Evolutionary conservation across 2,888 invertebrate genomes (phyloP), one percentile per base, ranked within the genome.

Genomic region (Epinotia nisella): DNA sequence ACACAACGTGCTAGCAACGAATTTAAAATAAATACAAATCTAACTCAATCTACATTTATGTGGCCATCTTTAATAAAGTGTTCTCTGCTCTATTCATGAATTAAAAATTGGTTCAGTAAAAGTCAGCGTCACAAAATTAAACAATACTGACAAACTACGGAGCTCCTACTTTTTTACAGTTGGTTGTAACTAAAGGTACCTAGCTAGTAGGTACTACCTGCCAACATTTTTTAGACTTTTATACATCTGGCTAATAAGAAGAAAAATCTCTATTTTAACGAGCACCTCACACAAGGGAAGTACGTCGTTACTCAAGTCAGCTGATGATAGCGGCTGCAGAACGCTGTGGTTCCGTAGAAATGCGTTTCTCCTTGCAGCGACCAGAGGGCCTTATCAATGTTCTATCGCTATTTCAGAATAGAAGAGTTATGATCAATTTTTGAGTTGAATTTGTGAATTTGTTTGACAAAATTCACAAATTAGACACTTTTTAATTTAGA

Each of bases 281-380:
- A 55, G 41, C 29, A 24, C 24, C 45, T 55, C 41, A 45, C 53
- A 70, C 35, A 68, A 61, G 41, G 61, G 55, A 70, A 70, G 70
- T 55, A 61, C 61, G 62, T 53, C 61, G 55, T 70, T 55, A 61
- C 17, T 29, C 70, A 9, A 45, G 39, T 39, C 29, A 56, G 55
- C 13, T n/a, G 41, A 55, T 29, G 68, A 69, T 56, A 55, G 15
- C 29, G 45, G 24, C 70, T 62, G 3, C 51, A 60, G 41, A 41
- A 41, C 17, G 13, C 10, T 56, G 61, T 17, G 19, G 19, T 35
- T 21, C 65, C 53, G 10, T 65, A 39, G 53, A 53, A 53, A 39
- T 11, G 39, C 11, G 53, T 19, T 35, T 3, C 39, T 19, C 35
- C 53, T 65, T 15, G 19, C 35, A 19, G 39, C 3, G 19, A 35